Evolutionary conservation across 1,140 invertebrate species (phyloP), one percentile per base, ranked within the genome.

Genomic region (Penaeus vannamei): DNA sequence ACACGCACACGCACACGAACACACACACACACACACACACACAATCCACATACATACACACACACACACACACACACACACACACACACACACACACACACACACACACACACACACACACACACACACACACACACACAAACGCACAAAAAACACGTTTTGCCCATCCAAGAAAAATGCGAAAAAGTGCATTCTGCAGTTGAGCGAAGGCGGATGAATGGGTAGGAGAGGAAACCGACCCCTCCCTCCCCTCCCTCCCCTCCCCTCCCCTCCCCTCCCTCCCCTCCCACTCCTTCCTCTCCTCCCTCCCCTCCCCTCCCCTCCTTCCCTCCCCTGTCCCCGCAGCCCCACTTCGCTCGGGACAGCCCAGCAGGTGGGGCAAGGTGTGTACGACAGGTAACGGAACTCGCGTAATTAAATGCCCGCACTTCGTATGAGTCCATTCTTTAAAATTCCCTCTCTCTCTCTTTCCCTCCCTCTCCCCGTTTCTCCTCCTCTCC

Each of bases 391-490:
- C 53, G 53, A 53, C 53, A 0, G 8, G 5, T 53, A 53, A 53
- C 53, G 53, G 53, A 53, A 53, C 17, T 53, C 10, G 1, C 53
- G 53, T 53, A 53, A 53, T 53, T 53, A 53, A 53, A 53, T 53
- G 10, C 61, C 36, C 82, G 8, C 2, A 22, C 62, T 84, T 32
- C 5, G 8, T 7, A 0, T 32, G 14, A 7, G 32, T 17, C 46
- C 32, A 29, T 36, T 79, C n/a, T 79, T 46, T 79, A n/a, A 36
- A 23, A n/a, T 0, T 79, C 22, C 29, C 23, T 32, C 29, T 32
- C 76, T 77, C 22, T 77, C 76, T 26, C 76, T 77, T n/a, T 77
- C 76, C 14, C 29, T 32, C 76, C 5, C 76, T n/a, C 76, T 32
- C 29, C 26, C 61, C 64, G 19, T 53, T 42, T 64, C 61, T 69